These are phyloP conservation scores for Megalonaias nervosa DNA, from an alignment of 1,140 invertebrate species.

Conservation along the genomic window DNA sequence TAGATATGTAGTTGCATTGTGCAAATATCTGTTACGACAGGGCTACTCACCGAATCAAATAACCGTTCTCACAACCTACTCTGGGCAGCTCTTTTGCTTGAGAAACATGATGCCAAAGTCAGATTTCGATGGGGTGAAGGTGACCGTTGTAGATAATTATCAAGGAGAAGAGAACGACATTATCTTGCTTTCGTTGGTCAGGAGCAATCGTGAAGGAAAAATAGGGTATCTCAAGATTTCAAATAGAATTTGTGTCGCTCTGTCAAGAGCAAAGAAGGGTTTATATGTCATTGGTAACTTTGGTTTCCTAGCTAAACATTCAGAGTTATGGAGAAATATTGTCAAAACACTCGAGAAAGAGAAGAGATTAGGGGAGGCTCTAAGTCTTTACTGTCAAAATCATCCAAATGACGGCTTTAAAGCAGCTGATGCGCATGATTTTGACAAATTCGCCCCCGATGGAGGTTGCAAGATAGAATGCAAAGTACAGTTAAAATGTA, in stretches of 20 bases:
- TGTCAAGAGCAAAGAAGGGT: slow-evolving; percentile 86
- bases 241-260: slow-evolving; percentile 87
- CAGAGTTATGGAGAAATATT: slow-evolving; percentile 70
- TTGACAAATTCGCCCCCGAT: background rate
- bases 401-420: slow-evolving; percentile 59
- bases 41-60: slow-evolving; percentile 62
- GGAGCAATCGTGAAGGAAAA: slow-evolving; percentile 77
- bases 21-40: slow-evolving; percentile 67
- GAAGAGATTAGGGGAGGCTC: slow-evolving; percentile 36
- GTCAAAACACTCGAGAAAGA: slow-evolving; percentile 28
- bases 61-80: slow-evolving; percentile 70
- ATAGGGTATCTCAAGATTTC: slow-evolving; percentile 84
- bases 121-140: slow-evolving; percentile 54
- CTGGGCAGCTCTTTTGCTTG: slow-evolving; percentile 63
- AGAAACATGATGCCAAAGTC: slow-evolving; percentile 56
- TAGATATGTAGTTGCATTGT: slow-evolving; percentile 56
- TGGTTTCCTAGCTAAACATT: slow-evolving; percentile 71
- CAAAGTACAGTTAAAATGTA: slow-evolving; percentile 9
- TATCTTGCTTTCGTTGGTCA: slow-evolving; percentile 85
- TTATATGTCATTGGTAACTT: slow-evolving; percentile 81
- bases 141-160: slow-evolving; percentile 83
- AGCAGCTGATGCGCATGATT: background rate
- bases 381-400: slow-evolving; percentile 71
- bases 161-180: slow-evolving; percentile 88
- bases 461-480: slow-evolving; percentile 5